These are phyloP conservation scores for Drosophila atripex DNA, from an alignment of 2,888 invertebrate species.

Conservation along the genomic window DNA sequence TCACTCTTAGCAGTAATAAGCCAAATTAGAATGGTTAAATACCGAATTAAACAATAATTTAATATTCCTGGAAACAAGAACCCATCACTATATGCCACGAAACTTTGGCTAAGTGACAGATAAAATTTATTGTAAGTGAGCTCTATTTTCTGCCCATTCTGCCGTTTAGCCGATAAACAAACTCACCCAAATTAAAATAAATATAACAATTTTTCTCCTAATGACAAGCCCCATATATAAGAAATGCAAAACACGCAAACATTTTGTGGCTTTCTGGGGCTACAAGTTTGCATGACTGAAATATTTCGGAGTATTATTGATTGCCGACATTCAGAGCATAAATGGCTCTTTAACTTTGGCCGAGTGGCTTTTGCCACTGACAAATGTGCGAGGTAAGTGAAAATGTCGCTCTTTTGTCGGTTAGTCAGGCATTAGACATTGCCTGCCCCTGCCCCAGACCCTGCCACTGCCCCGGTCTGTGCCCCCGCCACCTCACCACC, in stretches of 20 bases:
- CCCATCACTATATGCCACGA: neutral
- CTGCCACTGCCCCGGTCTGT: slow-evolving; percentile 23
- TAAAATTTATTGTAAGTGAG: slow-evolving; percentile 9
- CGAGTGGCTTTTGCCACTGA: slow-evolving; percentile 35
- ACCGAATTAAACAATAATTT: neutral
- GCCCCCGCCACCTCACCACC: slow-evolving; percentile 41
- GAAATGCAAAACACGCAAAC: slow-evolving; percentile 69
- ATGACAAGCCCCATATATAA: slow-evolving; percentile 63
- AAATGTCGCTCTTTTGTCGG: slow-evolving; percentile 31
- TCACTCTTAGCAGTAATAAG: no score
- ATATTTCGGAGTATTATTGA: slow-evolving; percentile 67
- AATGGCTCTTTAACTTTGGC: slow-evolving; percentile 59
- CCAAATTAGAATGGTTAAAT: neutral
- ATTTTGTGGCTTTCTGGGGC: slow-evolving; percentile 31
- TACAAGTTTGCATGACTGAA: slow-evolving; percentile 67
- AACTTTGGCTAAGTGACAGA: slow-evolving; percentile 4
- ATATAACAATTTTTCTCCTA: slow-evolving; percentile 69
- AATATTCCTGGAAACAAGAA: neutral
- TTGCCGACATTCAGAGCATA: slow-evolving; percentile 59
- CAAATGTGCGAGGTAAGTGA: slow-evolving; percentile 58
- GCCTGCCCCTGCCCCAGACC: slow-evolving; percentile 13
- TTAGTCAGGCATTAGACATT: slow-evolving; percentile 62
- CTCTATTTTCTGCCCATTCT: neutral
- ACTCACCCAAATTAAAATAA: slow-evolving; percentile 66
- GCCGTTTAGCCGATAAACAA: slow-evolving; percentile 42